phyloP scores from a whole-genome alignment of 2,888 invertebrate species.

The Chirona hameri region DNA sequence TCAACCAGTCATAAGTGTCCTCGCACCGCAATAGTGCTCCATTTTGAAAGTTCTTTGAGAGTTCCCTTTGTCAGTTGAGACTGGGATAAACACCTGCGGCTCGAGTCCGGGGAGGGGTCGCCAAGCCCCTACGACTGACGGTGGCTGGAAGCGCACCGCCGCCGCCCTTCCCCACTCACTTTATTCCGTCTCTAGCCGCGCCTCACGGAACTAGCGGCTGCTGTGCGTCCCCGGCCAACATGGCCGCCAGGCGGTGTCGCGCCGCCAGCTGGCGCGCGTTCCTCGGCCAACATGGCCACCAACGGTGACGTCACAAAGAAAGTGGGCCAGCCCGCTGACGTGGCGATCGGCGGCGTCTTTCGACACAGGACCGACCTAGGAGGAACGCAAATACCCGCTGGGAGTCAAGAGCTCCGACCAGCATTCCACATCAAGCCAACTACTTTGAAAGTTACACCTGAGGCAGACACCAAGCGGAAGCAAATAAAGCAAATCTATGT shows the following conservation, averaged over 20 bases:
- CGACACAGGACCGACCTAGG: neutral
- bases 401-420: neutral
- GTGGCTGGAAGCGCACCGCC: neutral
- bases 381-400: neutral
- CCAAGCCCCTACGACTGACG: neutral
- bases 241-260: too few species aligned
- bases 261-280: too few species aligned
- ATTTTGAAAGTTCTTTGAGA: too few species aligned
- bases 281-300: too few species aligned
- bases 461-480: neutral
- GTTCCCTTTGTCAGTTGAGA: too few species aligned
- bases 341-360: neutral
- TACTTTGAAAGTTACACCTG: neutral
- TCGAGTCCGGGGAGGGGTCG: conserved; percentile 8
- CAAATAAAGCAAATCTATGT: neutral
- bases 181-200: neutral
- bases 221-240: neutral
- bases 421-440: neutral
- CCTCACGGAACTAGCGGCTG: neutral
- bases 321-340: neutral
- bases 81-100: neutral
- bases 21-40: too few species aligned
- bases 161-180: conserved; percentile 26
- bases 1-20: too few species aligned
- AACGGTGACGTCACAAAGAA: conserved; percentile 8